Conservation (phyloP, 1,140 invertebrate species). For the Gonioctena quinquepunctata region DNA sequence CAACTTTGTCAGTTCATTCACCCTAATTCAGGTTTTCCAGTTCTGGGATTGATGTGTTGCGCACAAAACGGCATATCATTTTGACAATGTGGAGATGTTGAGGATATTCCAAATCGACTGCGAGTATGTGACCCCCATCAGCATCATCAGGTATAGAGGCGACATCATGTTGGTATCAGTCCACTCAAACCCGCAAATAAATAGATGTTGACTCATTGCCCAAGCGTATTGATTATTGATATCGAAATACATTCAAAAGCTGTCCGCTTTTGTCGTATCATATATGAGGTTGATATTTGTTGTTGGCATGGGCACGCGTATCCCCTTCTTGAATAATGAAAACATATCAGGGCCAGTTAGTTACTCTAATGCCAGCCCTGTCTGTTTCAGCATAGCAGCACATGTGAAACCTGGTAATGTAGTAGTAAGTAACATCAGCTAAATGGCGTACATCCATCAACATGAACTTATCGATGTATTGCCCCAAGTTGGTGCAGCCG, state of each 20-base stretch:
- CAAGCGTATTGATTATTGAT: too few species aligned
- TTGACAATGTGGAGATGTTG: conserved; percentile 40
- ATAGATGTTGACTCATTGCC: conserved; percentile 44
- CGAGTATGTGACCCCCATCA: conserved; percentile 45
- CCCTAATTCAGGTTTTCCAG: neutral
- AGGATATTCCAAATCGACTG: conserved; percentile 7
- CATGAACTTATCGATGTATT: too few species aligned
- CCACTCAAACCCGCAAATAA: conserved; percentile 55
- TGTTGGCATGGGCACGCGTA: too few species aligned
- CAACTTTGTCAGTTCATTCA: conserved; percentile 38
- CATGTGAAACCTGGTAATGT: conserved; percentile 53
- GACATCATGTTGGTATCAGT: conserved; percentile 42
- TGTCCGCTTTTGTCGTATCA: too few species aligned
- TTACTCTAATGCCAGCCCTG: conserved; percentile 48
- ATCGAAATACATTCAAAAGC: too few species aligned
- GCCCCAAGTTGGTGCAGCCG: too few species aligned
- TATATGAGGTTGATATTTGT: too few species aligned
- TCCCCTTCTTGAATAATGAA: conserved; percentile 48
- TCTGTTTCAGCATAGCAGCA: conserved; percentile 43
- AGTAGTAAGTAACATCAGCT: conserved; percentile 41
- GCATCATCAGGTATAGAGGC: conserved; percentile 6
- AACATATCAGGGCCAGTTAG: conserved; percentile 45
- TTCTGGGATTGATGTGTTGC: conserved; percentile 10
- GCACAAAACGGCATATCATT: conserved; percentile 54
- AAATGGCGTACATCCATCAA: too few species aligned